phyloP scores from a whole-genome alignment of 30 jellyfish, hydroid and myxozoan genomes.

The Turritopsis rubra region DNA sequence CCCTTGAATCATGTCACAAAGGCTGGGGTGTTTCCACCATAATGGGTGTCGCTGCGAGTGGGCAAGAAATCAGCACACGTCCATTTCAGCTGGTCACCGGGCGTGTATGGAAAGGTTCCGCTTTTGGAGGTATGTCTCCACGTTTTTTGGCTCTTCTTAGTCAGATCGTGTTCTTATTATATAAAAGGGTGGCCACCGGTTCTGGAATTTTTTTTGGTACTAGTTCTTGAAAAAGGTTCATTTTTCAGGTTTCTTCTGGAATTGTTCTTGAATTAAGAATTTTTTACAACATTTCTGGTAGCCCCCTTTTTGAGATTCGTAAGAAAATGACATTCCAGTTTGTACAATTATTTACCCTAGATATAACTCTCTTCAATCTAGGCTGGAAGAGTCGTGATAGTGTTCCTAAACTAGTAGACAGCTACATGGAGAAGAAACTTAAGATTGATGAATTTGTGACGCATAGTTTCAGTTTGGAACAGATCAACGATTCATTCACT shows the following conservation, averaged over 20 bases:
- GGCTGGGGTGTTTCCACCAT: conserved; percentile 93
- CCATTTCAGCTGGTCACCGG: conserved; percentile 98
- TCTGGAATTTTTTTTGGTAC: no score
- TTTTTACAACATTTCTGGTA: no score
- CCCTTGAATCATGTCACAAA: conserved; percentile 91
- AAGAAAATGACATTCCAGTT: no score
- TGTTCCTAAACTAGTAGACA: conserved; percentile 84
- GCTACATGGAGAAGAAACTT: conserved; percentile 54
- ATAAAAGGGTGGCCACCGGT: no score
- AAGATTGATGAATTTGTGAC: conserved; percentile 90
- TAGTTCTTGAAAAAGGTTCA: no score
- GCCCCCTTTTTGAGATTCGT: no score
- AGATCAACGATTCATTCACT: conserved; percentile 75
- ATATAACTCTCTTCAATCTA: neutral
- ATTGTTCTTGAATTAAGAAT: no score
- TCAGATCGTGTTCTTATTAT: no score
- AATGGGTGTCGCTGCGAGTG: conserved; percentile 94
- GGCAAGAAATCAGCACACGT: conserved; percentile 95
- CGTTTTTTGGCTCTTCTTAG: no score
- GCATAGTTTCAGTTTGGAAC: conserved; percentile 53
- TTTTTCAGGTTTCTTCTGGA: neutral
- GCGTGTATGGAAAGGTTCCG: conserved; percentile 94
- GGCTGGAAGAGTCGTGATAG: conserved; percentile 97
- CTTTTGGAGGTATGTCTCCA: conserved; percentile 99
- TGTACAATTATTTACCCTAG: no score